A percentile compares a stretch with the other conserved stretches of the same genome.
These are phyloP conservation scores for Dromaius novaehollandiae DNA, from an alignment of 2,113 vertebrate species.

Conservation along the genomic window DNA sequence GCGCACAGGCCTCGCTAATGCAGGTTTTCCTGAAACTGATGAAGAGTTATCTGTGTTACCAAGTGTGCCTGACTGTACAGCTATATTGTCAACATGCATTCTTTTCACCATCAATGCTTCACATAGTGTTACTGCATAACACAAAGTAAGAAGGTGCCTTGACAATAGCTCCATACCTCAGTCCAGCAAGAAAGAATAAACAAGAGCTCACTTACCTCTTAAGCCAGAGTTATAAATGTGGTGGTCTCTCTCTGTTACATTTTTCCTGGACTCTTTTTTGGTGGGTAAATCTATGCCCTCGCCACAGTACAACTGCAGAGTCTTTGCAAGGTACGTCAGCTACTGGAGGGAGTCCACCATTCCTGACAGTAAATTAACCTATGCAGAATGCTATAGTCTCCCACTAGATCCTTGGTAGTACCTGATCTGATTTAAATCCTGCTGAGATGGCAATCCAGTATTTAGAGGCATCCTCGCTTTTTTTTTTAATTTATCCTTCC, in stretches of 20 bases:
- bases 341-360: background rate
- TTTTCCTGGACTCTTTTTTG: background rate
- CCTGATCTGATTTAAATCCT: background rate
- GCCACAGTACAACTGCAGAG: background rate
- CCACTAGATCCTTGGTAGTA: background rate
- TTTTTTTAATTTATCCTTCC: background rate
- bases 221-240: background rate
- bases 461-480: background rate
- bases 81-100: accelerated
- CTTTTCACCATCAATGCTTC: accelerated
- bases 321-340: accelerated
- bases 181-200: accelerated
- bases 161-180: accelerated
- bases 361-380: background rate
- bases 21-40: background rate
- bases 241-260: accelerated
- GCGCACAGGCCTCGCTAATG: accelerated
- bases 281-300: background rate
- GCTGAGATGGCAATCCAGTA: background rate
- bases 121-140: accelerated
- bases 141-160: background rate
- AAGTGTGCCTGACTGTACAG: accelerated
- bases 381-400: background rate
- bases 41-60: accelerated
- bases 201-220: background rate